These are phyloP conservation scores for Pantherophis alleghaniensis DNA, from an alignment of 2,797 vertebrate genomes.

Conservation along the genomic window DNA sequence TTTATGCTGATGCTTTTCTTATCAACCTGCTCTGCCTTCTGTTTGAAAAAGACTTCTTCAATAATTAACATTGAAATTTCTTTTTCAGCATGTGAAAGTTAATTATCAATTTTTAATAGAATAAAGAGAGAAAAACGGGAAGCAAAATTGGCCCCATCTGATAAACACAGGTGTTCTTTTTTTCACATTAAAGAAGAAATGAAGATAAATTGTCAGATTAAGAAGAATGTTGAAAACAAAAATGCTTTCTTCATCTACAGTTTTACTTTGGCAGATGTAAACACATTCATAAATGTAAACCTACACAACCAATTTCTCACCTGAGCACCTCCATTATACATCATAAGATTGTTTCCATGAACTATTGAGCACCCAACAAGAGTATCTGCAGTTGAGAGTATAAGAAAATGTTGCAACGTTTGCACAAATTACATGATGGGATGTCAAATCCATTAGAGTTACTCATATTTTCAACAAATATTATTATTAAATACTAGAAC, in stretches of 20 bases:
- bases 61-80: background rate
- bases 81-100: background rate
- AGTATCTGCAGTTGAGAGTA: background rate
- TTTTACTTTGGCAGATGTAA: background rate
- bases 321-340: background rate
- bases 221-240: background rate
- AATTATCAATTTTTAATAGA: background rate
- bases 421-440: background rate
- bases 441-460: background rate
- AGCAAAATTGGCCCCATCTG: background rate
- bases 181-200: background rate
- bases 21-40: background rate
- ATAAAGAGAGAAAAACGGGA: background rate
- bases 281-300: background rate
- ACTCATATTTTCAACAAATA: background rate
- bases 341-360: background rate
- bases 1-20: background rate
- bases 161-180: background rate
- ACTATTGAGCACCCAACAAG: background rate
- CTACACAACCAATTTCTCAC: conserved; percentile 11
- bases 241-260: background rate
- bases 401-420: background rate
- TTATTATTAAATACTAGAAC: background rate
- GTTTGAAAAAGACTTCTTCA: background rate
- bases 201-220: conserved; percentile 4